Base-by-base conservation (phyloP, 2,797 vertebrate species). In the Alca torda region DNA sequence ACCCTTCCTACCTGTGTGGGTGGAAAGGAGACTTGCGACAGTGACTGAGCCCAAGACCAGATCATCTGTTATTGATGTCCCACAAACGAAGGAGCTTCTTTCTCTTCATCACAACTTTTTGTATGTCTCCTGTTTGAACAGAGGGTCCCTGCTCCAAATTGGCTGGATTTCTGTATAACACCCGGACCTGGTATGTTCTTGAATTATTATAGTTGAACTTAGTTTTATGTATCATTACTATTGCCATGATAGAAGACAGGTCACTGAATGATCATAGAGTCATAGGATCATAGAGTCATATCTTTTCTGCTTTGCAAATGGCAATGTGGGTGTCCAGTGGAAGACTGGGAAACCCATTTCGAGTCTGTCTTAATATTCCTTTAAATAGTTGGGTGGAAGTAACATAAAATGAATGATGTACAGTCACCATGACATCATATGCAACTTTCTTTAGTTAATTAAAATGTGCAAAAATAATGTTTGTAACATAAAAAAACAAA, bases 121-220 rank as follows among this genome's bases (percentile, higher is more conserved):
- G 17, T 68, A 21, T 13, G 33, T 45, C 31, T 91, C 39, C 53
- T 65, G 30, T 87, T 73, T 95, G 80, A 92, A 65, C 59, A 61
- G 30, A 65, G 15, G 16, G 56, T 78, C 28, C 21, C 60, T 87
- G 53, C 30, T 92, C 56, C 87, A 73, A 33, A 75, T 60, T 94
- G 54, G 48, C 83, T 96, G 73, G 54, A 97, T 69, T 89, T 91
- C 95, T 92, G 9, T 84, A 6, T 77, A 72, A 79, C 13, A n/a
- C 25, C 54, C 2, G 24, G 59, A 93, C 23, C 54, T 73, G 97
- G 97, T 97, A 97, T 68, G 97, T 97, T 93, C 45, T 78, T 95
- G 25, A 80, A 67, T 61, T 87, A 61, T 70, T 82, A n/a, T 37
- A 75, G 33, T 0, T 91, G 50, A 77, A 35, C 50, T 91, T 95